Evolutionary conservation across 2,888 invertebrate species (phyloP).

Genomic region (Vannuccia rotundouncinata): DNA sequence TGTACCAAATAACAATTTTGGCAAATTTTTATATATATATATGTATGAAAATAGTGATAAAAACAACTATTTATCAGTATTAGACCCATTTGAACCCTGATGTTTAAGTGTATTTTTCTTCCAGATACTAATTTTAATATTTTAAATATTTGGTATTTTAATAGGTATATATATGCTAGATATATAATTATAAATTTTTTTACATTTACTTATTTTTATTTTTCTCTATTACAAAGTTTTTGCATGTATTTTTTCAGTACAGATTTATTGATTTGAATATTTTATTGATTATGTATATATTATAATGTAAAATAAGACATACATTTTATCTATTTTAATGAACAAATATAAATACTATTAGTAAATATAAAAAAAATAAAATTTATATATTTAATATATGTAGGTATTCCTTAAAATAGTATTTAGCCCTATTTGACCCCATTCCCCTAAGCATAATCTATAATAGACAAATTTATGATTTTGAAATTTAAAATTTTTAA

Average conservation of each 20-base stretch:
- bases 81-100: neutral
- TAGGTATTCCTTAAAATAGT: neutral
- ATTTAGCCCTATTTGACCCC: neutral
- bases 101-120: neutral
- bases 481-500: too few species aligned
- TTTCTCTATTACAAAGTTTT: neutral
- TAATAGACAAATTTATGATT: too few species aligned
- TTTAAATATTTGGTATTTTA: neutral
- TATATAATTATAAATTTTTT: neutral
- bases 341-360: neutral
- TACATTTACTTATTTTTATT: neutral
- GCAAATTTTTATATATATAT: too few species aligned
- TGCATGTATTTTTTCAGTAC: neutral
- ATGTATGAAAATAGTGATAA: neutral
- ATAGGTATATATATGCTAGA: neutral
- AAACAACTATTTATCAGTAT: too few species aligned
- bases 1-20: too few species aligned
- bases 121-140: neutral
- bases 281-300: neutral
- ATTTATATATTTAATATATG: neutral
- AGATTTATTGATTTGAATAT: neutral
- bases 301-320: neutral
- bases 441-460: too few species aligned
- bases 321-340: neutral
- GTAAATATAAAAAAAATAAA: neutral